Evolutionary conservation across 2,888 invertebrate genomes (phyloP), one percentile per base, ranked within the genome.

Genomic region (Ormyrus pomaceus): DNA sequence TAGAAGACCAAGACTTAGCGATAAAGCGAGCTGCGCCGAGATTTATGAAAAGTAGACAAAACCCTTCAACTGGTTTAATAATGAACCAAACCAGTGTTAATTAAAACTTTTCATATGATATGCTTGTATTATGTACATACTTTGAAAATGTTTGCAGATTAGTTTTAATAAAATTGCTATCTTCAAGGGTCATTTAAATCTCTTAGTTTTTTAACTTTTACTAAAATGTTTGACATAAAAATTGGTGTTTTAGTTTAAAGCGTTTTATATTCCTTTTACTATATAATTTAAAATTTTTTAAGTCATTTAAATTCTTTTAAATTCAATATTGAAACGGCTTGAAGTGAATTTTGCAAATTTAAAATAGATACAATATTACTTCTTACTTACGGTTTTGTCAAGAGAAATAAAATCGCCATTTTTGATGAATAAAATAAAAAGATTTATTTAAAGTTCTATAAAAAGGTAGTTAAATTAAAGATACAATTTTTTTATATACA

Each of bases 1-100:
- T 81, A 81, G 76, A 81, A 81, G 78, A 81, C 76, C 76, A 76
- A 68, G 19, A 69, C 55, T 64, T 79, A 81, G 68, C 71, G 50
- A 2, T 72, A 69, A 68, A 51, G 48, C 50, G 79, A 81, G 76
- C 79, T 81, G 76, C 64, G 48, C 62, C 50, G 81, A 81, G 69
- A 76, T 73, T 68, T 76, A 76, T 75, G 75, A 77, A 76, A 69
- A 68, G 64, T 72, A 50, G 48, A 34, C 48, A 55, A 46, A 51
- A 77, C 45, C 51, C 19, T 65, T 10, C n/a, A 74, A 65, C 51
- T 50, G 19, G 8, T 64, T 74, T 48, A 69, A 64, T 65, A 34
- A 13, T 65, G 71, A 75, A 61, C 59, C 7, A 45, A 61, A 11
- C n/a, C 6, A 75, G 55, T 65, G 2, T 50, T 65, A 5, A 50